These are phyloP conservation scores for Achroia grisella DNA, from an alignment of 1,140 invertebrate genomes.

Conservation along the genomic window DNA sequence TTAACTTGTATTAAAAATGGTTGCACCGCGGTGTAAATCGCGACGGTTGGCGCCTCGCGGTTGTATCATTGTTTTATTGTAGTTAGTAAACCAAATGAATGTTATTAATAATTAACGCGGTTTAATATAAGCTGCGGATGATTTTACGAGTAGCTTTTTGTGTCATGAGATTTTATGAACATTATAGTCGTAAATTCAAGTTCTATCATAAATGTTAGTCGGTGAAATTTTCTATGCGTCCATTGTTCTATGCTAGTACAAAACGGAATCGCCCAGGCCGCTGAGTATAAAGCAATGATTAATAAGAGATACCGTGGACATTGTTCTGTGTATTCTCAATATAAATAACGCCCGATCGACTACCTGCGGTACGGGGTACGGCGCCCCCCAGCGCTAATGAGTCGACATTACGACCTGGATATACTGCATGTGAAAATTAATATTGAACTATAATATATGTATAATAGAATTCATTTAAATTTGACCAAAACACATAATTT, in stretches of 20 bases:
- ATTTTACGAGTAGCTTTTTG: constrained; percentile 5
- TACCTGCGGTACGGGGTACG: constrained; percentile 26
- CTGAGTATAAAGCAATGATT: constrained; percentile 48
- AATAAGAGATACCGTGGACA: constrained; percentile 44
- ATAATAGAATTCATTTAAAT: too few relatives aligned
- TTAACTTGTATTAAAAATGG: neutral
- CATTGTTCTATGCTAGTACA: neutral
- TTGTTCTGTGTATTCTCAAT: constrained; percentile 43
- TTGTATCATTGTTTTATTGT: constrained; percentile 9
- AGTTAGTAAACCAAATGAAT: constrained; percentile 6
- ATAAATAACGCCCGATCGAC: constrained; percentile 40
- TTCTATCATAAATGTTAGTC: neutral
- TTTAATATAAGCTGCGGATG: constrained; percentile 2
- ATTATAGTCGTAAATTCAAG: neutral
- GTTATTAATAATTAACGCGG: constrained; percentile 12
- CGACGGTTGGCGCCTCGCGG: neutral
- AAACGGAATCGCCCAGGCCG: constrained; percentile 26
- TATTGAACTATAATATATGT: too few relatives aligned
- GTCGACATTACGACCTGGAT: constrained; percentile 24
- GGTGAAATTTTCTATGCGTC: neutral
- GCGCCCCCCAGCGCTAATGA: constrained; percentile 57
- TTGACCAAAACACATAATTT: too few relatives aligned
- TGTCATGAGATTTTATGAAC: neutral
- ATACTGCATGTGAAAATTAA: neutral
- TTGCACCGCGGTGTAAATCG: neutral